Evolutionary conservation across 2,113 vertebrate species (phyloP), one percentile per base, ranked within the genome.

Genomic region (Bambusicola thoracicus): DNA sequence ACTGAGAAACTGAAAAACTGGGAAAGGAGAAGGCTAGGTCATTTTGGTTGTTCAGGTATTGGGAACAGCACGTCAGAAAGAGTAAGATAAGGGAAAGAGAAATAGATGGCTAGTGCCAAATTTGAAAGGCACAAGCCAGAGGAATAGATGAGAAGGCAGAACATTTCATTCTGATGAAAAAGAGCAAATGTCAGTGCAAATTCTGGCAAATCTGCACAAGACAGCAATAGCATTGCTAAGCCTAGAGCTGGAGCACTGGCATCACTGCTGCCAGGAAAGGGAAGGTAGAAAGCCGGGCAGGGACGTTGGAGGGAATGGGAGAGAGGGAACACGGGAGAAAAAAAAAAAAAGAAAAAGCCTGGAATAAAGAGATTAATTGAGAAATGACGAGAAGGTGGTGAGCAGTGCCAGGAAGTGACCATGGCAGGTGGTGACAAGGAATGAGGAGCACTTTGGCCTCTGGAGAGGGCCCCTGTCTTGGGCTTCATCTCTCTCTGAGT

Each of bases 121-220:
- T 65, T 68, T 91, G 79, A 93, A 89, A 92, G 67, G 68, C 78
- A 66, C 32, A 41, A 86, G 72, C 81, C 61, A 48, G 82, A 84
- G 51, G 65, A 87, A 77, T 46, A 68, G 41, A 78, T 41, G 53
- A 53, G 84, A 92, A 80, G 14, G 78, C 40, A 92, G 89, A 92
- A 91, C 90, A 93, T 88, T 91, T 91, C 51, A 91, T 94, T 90
- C 86, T 76, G 67, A 81, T 69, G 59, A 21, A 62, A 65, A 67
- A 48, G 55, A 85, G 44, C 0, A 0, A 93, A 76, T 85, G 78
- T 90, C 81, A 87, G 74, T 82, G 49, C 74, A 65, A 85, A 92
- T 93, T 93, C 80, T 92, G 78, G 48, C n/a, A 19, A 91, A 19
- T 68, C 87, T 81, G 34, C 0, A 0, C 58, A 38, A 75, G 2